Evolutionary conservation across 2,888 invertebrate species (phyloP), one percentile per base, ranked within the genome.

Genomic region (Cheilosia variabilis): DNA sequence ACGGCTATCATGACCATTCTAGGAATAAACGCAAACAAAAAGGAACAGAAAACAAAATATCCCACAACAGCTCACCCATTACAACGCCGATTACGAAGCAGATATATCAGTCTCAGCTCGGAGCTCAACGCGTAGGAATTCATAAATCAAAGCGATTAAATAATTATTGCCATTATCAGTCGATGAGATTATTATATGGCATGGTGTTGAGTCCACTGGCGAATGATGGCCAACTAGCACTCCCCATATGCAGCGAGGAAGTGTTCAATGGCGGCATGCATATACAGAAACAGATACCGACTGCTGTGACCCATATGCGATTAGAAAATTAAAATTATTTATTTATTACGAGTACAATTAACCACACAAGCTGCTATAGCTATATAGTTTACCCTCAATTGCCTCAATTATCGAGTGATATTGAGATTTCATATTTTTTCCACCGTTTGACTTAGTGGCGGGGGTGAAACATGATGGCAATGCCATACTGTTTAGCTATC

Each of bases 131-230:
- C 66, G n/a, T 69, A 47, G 68, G 68, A 84, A 84, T 81, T 77
- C 88, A 88, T 88, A 88, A 88, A 88, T 88, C 88, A 88, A 66
- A 73, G 79, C 87, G 88, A 88, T 88, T 87, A 88, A 88, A 88
- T 88, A 88, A 88, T 88, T 88, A 87, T 87, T 57, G 77, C 72
- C 45, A 81, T 68, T 86, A 86, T 86, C 86, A 81, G 76, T 53
- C 57, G 65, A 63, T 77, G 71, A 66, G 83, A 77, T 76, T 78
- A 63, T 75, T 68, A 31, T 31, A 31, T 31, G 62, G 66, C 53
- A 34, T 45, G 31, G 43, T 34, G 22, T 41, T 57, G 17, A 27
- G 27, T 37, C 37, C 17, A 55, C 34, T 3, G 52, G 55, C 58
- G 27, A 37, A 60, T 57, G 62, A 62, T 58, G 47, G 58, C n/a